Percentiles rank a stretch among this genome's conserved stretches.
Evolutionary conservation across 2,113 vertebrate species (phyloP).

Genomic region (Xenus cinereus): DNA sequence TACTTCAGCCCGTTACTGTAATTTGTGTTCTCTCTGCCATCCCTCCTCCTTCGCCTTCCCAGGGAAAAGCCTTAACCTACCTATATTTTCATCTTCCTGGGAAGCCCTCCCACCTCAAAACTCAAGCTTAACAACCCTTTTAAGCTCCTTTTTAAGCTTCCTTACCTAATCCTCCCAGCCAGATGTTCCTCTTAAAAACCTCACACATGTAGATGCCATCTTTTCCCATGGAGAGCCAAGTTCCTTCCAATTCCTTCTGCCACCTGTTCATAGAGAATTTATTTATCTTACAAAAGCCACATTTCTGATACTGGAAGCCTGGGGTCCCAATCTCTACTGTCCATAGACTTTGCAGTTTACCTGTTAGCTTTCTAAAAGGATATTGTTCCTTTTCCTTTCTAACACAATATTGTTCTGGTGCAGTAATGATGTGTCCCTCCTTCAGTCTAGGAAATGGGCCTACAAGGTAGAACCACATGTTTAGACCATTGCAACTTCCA

Average conservation of each 20-base stretch:
- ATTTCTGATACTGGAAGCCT: not conserved
- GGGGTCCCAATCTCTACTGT: not conserved
- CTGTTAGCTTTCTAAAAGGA: not conserved
- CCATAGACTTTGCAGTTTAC: not conserved
- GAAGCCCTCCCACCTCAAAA: not conserved
- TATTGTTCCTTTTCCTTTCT: no score
- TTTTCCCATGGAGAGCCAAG: not conserved
- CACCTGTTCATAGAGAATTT: not conserved
- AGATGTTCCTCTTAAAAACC: not conserved
- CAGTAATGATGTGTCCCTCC: not conserved
- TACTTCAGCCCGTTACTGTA: not conserved
- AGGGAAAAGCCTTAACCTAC: not conserved
- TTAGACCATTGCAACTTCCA: not conserved
- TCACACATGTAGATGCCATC: accelerated
- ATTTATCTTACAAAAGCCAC: not conserved
- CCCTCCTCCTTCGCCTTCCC: not conserved
- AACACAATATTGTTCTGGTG: not conserved
- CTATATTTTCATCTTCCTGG: not conserved
- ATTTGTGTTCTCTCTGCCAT: not conserved
- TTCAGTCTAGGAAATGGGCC: not conserved
- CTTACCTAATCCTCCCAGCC: not conserved
- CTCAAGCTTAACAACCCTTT: not conserved
- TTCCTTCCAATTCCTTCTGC: not conserved
- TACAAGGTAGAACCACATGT: not conserved
- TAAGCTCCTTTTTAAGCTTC: not conserved